Evolutionary conservation across 64 coral and sea anemone species (phyloP), one percentile per base, ranked within the genome.

Genomic region (Stichodactyla mertensii): DNA sequence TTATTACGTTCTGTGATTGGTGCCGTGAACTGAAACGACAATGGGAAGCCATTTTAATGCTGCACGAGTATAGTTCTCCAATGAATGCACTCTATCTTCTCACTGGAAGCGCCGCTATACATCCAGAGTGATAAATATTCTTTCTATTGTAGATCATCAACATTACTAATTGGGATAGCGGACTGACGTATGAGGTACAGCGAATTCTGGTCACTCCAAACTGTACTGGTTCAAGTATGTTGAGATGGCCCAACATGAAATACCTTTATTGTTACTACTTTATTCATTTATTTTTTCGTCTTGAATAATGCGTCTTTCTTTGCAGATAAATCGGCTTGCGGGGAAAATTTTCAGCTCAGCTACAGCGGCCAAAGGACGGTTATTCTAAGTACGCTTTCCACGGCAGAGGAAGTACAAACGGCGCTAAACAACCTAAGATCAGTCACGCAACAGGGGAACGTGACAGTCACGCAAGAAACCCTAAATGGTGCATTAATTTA

Each of bases 161-260:
- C 53, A 83, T 87, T 74, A 87, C 90, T 16, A 81, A 80, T 79
- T 92, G 90, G 90, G 90, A 83, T 28, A 77, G 80, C 16, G 90
- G 90, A 16, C 61, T 70, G 11, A 74, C 4, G 57, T 87, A 82
- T 57, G 77, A 92, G 57, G 78, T 92, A 36, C 85, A 92, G 28
- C 83, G 45, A 51, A 15, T 85, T 64, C 82, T 52, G 0, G 57
- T 88, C 15, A 64, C 62, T 12, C 57, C 84, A 64, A 64, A 66
- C 28, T 60, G 82, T 84, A 59, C 55, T 74, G 69, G 8, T 74
- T n/a, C 69, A 74, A 74, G 69, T 74, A 74, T 31, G 69, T 74
- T 22, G n/a, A n/a, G 7, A 22, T 23, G 64, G 7, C n/a, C 19
- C 2, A 22, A n/a, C n/a, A n/a, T n/a, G n/a, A 69, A 69, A 69